Evolutionary conservation across 2,797 vertebrate species (phyloP), one percentile per base, ranked within the genome.

Genomic region (Cryptoprocta ferox): DNA sequence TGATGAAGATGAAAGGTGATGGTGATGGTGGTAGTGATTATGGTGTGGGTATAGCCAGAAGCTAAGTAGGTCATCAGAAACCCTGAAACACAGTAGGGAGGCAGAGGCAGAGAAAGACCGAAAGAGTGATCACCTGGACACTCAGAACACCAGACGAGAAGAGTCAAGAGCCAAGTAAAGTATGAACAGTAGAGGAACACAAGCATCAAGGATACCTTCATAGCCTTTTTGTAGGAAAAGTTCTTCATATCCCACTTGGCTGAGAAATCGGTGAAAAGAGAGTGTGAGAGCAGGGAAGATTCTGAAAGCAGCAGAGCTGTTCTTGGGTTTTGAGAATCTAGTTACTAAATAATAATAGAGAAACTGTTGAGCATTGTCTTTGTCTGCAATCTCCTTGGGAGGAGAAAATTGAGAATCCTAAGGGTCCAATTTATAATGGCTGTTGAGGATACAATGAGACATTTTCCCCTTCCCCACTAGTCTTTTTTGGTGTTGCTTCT

Each of bases 341-440:
- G 26, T 94, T 92, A 75, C 53, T 94, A 45, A 96, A 71, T 39
- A 95, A 10, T 95, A 89, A 63, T 84, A 83, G n/a, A 95, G 24
- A 91, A 26, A 78, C 61, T 65, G 0, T 80, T 95, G 61, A 96
- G 9, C 32, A 70, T 93, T 93, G 63, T 37, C 63, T 86, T 89
- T 93, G 84, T 96, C 83, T 6, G 3, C 80, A 39, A 28, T 96
- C 53, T 89, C 78, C 39, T 87, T 35, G 42, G 93, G 45, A 88
- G 66, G 78, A 86, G 48, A 94, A 87, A 95, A 86, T 82, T 94
- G 45, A 89, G 68, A 90, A 37, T 94, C 79, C 94, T 80, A 32
- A 84, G 70, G 26, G 73, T 78, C 56, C n/a, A 39, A 19, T 63
- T 45, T 81, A 7, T 70, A 88, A 88, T 83, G 45, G 45, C 37